phyloP scores from a whole-genome alignment of 1,140 invertebrate genomes.

The Leptopilina boulardi region DNA sequence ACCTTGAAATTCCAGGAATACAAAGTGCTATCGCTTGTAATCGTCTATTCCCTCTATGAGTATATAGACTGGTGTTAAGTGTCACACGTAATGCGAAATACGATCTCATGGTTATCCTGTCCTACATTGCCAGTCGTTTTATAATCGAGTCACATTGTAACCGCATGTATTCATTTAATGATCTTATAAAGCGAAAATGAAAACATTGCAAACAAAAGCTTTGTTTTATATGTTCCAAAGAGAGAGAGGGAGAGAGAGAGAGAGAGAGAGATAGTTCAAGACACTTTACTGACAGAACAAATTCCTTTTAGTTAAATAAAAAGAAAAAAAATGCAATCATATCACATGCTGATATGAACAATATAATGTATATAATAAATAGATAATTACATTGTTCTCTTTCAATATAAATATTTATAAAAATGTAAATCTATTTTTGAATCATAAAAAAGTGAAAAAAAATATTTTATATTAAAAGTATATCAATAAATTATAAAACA shows the following conservation, averaged over 20 bases:
- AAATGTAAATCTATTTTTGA: no score
- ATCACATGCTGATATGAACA: neutral
- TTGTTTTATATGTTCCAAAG: neutral
- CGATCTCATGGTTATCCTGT: conserved; percentile 72
- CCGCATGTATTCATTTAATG: conserved; percentile 25
- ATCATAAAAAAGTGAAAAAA: no score
- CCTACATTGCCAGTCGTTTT: conserved; percentile 71
- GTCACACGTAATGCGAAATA: conserved; percentile 74
- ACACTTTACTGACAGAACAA: neutral
- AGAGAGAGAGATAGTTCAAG: neutral
- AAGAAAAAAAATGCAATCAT: neutral
- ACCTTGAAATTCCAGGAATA: conserved; percentile 64
- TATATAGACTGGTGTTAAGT: conserved; percentile 67
- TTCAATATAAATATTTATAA: no score
- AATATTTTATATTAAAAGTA: no score
- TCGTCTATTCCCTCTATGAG: conserved; percentile 69
- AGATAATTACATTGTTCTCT: no score
- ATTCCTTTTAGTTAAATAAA: neutral
- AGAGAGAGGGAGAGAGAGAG: no score
- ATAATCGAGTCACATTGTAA: conserved; percentile 54
- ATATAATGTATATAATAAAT: neutral
- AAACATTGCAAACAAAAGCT: conserved; percentile 27
- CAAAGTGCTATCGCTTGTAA: conserved; percentile 70
- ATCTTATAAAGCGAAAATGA: conserved; percentile 32
- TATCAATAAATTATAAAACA: no score